Base-by-base conservation (phyloP, 2,113 vertebrate genomes). In the Prinia subflava region DNA sequence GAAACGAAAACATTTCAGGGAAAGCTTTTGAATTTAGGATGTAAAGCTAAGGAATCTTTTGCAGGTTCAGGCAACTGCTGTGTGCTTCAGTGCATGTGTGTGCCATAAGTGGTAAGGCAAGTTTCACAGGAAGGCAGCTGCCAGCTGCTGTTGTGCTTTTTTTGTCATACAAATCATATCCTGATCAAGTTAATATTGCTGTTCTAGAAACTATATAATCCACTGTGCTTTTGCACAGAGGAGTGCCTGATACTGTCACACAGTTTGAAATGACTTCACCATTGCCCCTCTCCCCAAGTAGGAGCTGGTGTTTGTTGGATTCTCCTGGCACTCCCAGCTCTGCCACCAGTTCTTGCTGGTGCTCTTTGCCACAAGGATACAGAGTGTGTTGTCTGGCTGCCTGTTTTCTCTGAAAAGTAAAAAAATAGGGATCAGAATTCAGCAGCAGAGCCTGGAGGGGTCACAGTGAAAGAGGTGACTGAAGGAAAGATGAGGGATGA, bases 21-120 rank as follows among this genome's bases (percentile, higher is more conserved):
- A 46, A 81, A 81, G 85, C 64, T 80, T 89, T 96, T 81, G 73
- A 83, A 41, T 96, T 25, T 18, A 25, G 49, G 41, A 59, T 89
- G 33, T 83, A 60, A 87, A 94, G 68, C 69, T 68, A 22, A 90
- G 75, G 78, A 87, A 71, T 42, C 55, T 88, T 77, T 20, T 76
- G 89, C 79, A 94, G 65, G 52, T 92, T 85, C 78, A 62, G 87
- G 87, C 77, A 91, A 22, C 69, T 71, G 69, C 62, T 75, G 28
- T 33, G 46, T 83, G 31, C 77, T 89, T 87, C 31, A 7, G 31
- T 91, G 89, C 67, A 62, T 10, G 62, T 82, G 91, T 60, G 49
- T 81, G 73, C 94, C 68, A 9, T 86, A 78, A 86, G 90, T 39
- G 52, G 76, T 35, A 86, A 92, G 76, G 86, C 89, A 59, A 55